Base-by-base conservation (phyloP, 2,797 vertebrate genomes). In the Coregonus sp. region DNA sequence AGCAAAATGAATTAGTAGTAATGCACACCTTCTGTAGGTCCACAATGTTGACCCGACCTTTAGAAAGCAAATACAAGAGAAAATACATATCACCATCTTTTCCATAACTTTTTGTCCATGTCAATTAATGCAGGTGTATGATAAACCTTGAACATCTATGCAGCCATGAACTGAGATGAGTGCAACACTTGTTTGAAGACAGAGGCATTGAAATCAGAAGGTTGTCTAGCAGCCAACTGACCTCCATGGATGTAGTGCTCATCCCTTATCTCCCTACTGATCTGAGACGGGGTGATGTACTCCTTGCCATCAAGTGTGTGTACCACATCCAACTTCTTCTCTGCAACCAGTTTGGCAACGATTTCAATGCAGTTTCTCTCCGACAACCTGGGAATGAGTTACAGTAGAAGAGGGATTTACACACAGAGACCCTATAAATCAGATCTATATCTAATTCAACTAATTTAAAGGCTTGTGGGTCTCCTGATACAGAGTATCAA, bases 341-440 rank as follows among this genome's bases (percentile, higher is more conserved):
- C 96, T 5, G 94, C 93, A 0, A 98, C 93, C 79, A 99, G 81
- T 74, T 97, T 98, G 12, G 93, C 88, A 51, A 99, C 97, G 5
- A 99, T 97, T 87, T 99, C 98, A 82, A 99, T 97, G 85, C 97
- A 99, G 68, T 99, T 99, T 78, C 97, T 94, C 82, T 99, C 98
- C 0, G 98, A 99, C 52, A 99, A 86, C 37, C 97, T 99, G 82
- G 2, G 29, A 20, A 74, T 20, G n/a, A 74, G 56, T 33, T 4
- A 9, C 40, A 12, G 40, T 12, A 11, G 40, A 47, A 68, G 25
- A 25, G 14, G 18, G 18, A 54, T 11, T 15, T 52, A n/a, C 18
- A 20, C 18, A 59, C 14, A 6, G 56, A n/a, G 18, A n/a, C 5
- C 6, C 1, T 56, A 56, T n/a, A 16, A 56, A 16, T 56, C 16